Conservation (phyloP, 2,888 invertebrate species). For the Nematopogon swammerdamellus region DNA sequence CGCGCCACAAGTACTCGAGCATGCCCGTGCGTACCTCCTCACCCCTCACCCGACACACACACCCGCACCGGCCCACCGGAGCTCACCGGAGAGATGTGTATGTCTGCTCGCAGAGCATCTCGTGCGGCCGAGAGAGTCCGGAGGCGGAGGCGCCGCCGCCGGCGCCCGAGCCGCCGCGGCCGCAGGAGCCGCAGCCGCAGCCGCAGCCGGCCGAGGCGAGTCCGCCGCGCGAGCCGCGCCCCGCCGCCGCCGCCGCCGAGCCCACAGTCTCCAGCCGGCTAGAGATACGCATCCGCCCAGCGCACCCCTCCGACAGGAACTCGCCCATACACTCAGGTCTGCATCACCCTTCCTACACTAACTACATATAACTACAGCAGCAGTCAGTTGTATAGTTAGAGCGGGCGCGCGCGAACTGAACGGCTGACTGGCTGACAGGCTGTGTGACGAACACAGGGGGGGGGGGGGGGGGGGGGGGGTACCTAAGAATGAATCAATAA, state of each 20-base stretch:
- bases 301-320: conserved; percentile 21
- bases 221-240: conserved; percentile 18
- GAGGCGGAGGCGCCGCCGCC: neutral
- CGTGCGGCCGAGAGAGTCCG: neutral
- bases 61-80: too few species aligned
- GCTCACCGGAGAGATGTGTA: too few species aligned
- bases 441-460: too few species aligned
- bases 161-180: conserved; percentile 10
- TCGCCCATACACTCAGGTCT: conserved; percentile 35
- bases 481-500: too few species aligned
- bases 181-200: conserved; percentile 14
- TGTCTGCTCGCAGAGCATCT: conserved; percentile 1
- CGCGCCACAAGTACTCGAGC: conserved; percentile 22
- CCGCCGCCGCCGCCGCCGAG: conserved; percentile 24
- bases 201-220: conserved; percentile 14
- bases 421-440: too few species aligned
- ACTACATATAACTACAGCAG: too few species aligned
- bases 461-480: too few species aligned
- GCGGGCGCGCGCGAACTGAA: too few species aligned
- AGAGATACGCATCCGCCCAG: conserved; percentile 74
- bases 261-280: conserved; percentile 71
- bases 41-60: too few species aligned
- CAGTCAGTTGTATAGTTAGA: too few species aligned
- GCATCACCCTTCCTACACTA: too few species aligned
- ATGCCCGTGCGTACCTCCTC: conserved; percentile 36